Base-by-base conservation (phyloP, 1,140 invertebrate genomes). In the Pentalonia nigronervosa region DNA sequence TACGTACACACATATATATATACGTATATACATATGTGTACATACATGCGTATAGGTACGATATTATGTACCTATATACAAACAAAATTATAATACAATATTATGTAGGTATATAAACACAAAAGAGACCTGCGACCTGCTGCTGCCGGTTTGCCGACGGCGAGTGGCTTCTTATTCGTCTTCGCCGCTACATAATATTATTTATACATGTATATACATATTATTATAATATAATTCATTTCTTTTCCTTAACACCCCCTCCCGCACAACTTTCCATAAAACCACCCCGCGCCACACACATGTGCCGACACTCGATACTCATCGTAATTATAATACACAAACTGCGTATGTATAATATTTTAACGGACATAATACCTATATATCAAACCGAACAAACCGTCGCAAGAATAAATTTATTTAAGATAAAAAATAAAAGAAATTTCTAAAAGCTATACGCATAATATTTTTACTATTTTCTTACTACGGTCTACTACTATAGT, bases 311-410 rank as follows among this genome's bases (percentile, higher is more conserved):
- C 60, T 67, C 30, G 60, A n/a, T 67, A 67, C 60, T 67, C 60
- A n/a, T n/a, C 60, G 60, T 67, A 67, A 67, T 67, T 67, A 67
- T 67, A 67, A 67, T 67, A 67, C 60, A 67, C 60, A 30, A 67
- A 17, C 30, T 67, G 60, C 30, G 30, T 17, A n/a, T 67, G n/a
- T 67, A 67, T n/a, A 67, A n/a, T n/a, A 67, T 67, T n/a, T 67
- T 67, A 67, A 67, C 60, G 30, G 23, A 60, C 56, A 60, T 60
- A 67, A 67, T 67, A 67, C 60, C 60, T 17, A 53, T 21, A 67
- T 17, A 67, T 67, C 30, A 67, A n/a, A 17, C 60, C 60, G 1
- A 67, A 67, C 60, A 1, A 11, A 67, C 14, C 0, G 30, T n/a
- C 6, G 60, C n/a, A n/a, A n/a, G 60, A 67, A n/a, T 17, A 67